Evolutionary conservation across 2,888 invertebrate genomes (phyloP).

Genomic region (Nomada flava): DNA sequence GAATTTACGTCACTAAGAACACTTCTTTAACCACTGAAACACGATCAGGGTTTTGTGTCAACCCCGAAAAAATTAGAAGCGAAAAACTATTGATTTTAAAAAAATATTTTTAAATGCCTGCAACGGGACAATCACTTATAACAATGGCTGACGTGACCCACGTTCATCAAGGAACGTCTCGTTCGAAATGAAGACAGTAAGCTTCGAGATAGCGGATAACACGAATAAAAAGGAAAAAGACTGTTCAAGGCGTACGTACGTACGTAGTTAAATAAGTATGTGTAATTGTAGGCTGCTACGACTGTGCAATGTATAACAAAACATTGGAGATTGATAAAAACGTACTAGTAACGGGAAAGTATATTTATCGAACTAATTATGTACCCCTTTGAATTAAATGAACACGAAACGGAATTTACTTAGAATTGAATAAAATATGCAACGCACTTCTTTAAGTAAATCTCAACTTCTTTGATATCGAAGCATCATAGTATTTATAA

Average conservation of each 20-base stretch:
- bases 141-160: constrained; percentile 25
- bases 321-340: constrained; percentile 2
- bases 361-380: neutral
- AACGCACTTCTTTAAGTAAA: too few species aligned
- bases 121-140: constrained; percentile 12
- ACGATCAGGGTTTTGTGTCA: neutral
- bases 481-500: neutral
- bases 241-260: neutral
- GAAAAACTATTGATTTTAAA: neutral
- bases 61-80: neutral
- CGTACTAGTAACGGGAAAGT: neutral
- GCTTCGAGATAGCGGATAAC: constrained; percentile 46
- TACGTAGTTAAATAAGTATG: constrained; percentile 9
- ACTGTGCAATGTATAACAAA: constrained; percentile 8
- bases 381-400: neutral
- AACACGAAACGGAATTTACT: neutral
- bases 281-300: constrained; percentile 7
- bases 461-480: neutral
- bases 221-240: constrained; percentile 25
- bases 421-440: neutral
- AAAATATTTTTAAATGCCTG: neutral
- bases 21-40: constrained; percentile 3
- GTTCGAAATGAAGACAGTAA: constrained; percentile 46
- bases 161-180: constrained; percentile 30
- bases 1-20: constrained; percentile 1